phyloP scores from a whole-genome alignment of 2,797 vertebrate genomes.

The Thripadectes ignobilis region DNA sequence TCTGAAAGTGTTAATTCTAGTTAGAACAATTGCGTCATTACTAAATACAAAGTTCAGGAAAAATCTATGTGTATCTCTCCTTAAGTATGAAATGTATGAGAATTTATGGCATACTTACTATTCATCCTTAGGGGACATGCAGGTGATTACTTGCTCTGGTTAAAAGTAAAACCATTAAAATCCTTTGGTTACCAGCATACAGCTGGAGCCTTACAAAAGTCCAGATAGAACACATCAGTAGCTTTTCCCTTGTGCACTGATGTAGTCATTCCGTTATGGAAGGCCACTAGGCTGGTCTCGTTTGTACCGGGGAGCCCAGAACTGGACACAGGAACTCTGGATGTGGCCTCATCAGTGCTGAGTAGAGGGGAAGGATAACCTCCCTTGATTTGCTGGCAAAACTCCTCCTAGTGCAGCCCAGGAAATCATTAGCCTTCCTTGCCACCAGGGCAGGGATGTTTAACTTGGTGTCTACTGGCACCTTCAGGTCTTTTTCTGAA shows the following conservation, averaged over 20 bases:
- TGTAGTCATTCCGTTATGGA: not conserved
- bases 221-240: not conserved
- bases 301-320: not conserved
- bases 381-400: not conserved
- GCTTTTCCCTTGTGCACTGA: not conserved
- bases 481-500: not conserved
- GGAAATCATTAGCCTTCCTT: not conserved
- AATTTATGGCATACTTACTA: not conserved
- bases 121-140: not conserved
- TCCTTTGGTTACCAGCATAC: not conserved
- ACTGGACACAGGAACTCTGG: not conserved
- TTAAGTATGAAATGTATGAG: not conserved
- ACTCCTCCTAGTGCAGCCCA: not conserved
- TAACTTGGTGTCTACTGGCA: not conserved
- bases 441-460: not conserved
- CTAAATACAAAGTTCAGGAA: not conserved
- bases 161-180: not conserved
- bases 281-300: not conserved
- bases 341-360: not conserved
- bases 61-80: not conserved
- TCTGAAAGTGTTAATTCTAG: not conserved
- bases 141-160: not conserved
- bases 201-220: not conserved
- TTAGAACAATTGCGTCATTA: not conserved
- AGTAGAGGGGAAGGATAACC: not conserved